phyloP scores from a whole-genome alignment of 2,113 vertebrate genomes.

The Sebastes schlegelii region DNA sequence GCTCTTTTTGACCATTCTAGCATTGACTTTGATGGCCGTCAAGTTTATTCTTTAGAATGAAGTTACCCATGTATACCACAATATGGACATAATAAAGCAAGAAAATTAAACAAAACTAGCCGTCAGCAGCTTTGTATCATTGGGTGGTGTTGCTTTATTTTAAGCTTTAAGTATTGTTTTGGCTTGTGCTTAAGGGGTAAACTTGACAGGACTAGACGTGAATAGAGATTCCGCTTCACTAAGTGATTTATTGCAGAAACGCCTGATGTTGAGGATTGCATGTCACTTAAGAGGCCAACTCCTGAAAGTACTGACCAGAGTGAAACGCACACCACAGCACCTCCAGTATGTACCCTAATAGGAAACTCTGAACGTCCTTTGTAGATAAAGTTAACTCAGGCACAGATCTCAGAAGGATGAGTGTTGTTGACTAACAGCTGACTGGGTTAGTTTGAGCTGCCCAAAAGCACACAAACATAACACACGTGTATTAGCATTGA shows the following conservation, averaged over 20 bases:
- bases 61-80: background rate
- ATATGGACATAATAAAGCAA: background rate
- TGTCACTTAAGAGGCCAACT: background rate
- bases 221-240: background rate
- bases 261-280: background rate
- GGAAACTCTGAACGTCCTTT: slow-evolving; percentile 22
- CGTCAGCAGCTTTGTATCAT: background rate
- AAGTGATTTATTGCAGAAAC: background rate
- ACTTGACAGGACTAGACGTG: slow-evolving; percentile 6
- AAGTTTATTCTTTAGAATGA: background rate
- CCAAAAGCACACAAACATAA: background rate
- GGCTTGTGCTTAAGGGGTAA: background rate
- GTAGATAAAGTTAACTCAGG: background rate
- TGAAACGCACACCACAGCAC: background rate
- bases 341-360: background rate
- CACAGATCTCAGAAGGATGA: background rate
- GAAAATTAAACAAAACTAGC: background rate
- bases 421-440: background rate
- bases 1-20: background rate
- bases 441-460: slow-evolving; percentile 13
- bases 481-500: background rate
- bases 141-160: background rate
- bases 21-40: background rate
- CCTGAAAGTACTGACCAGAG: background rate
- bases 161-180: background rate